A percentile compares a stretch with the other conserved stretches of the same genome.
These are phyloP conservation scores for Steatocranus sp. DNA, from an alignment of 2,797 vertebrate species.

Conservation along the genomic window DNA sequence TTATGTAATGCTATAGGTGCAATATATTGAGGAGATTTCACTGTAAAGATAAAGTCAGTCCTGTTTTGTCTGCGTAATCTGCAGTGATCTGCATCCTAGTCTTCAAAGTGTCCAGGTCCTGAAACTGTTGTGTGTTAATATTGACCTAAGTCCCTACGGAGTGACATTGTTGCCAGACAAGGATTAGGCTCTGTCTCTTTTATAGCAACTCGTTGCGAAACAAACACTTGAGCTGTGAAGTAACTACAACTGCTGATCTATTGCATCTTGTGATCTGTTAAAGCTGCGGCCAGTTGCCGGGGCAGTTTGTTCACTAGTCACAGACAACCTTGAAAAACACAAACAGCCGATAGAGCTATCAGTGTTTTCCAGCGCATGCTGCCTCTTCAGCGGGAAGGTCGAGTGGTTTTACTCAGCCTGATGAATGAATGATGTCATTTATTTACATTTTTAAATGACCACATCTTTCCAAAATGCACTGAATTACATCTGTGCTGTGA, in stretches of 20 bases:
- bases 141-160: constrained; percentile 59
- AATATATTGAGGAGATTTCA: neutral
- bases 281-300: constrained; percentile 5
- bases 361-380: neutral
- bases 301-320: constrained; percentile 12
- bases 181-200: constrained; percentile 41
- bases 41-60: neutral
- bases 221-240: constrained; percentile 60
- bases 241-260: constrained; percentile 31
- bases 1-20: neutral
- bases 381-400: neutral
- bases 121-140: constrained; percentile 69
- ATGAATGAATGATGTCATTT: neutral
- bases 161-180: constrained; percentile 49
- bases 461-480: neutral
- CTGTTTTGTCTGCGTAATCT: neutral
- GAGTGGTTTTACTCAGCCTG: neutral
- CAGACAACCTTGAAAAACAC: neutral
- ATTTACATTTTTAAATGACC: neutral
- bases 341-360: neutral
- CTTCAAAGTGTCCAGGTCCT: constrained; percentile 41
- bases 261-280: constrained; percentile 10
- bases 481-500: neutral
- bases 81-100: constrained; percentile 22
- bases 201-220: constrained; percentile 48